Evolutionary conservation across 2,888 invertebrate genomes (phyloP).

Genomic region (Digitonthophagus gazella): DNA sequence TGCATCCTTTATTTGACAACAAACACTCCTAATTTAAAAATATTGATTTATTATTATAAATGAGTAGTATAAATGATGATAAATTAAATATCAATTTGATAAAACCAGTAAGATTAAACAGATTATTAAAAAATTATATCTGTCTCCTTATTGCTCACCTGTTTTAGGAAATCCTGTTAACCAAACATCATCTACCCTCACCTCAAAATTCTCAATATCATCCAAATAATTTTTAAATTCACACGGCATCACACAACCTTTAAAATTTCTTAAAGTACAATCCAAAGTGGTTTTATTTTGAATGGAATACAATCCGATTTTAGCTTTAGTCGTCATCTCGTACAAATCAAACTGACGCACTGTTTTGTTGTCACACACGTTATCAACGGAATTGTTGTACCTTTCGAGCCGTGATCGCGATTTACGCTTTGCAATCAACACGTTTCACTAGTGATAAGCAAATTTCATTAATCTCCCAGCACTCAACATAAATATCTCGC

Average conservation of each 20-base stretch:
- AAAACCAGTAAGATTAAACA: too few species aligned
- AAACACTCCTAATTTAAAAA: too few species aligned
- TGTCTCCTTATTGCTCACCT: slow-evolving; percentile 19
- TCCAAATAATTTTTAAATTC: slow-evolving; percentile 19
- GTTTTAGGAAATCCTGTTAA: slow-evolving; percentile 29
- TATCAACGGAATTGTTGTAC: not conserved
- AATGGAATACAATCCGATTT: slow-evolving; percentile 4
- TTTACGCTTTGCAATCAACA: not conserved
- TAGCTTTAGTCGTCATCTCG: slow-evolving; percentile 14
- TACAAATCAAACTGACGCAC: too few species aligned
- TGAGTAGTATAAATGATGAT: too few species aligned
- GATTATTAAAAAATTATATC: too few species aligned
- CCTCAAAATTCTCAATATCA: slow-evolving; percentile 28
- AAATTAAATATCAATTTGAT: too few species aligned
- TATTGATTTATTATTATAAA: too few species aligned
- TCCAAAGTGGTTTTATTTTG: slow-evolving; percentile 11
- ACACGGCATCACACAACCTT: slow-evolving; percentile 12
- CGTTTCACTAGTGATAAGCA: slow-evolving; percentile 1
- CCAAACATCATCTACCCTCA: slow-evolving; percentile 27
- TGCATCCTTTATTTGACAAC: too few species aligned
- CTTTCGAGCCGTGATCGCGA: not conserved
- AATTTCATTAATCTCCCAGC: not conserved
- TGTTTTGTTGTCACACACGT: not conserved
- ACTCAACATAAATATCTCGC: not conserved
- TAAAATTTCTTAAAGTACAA: not conserved